These are phyloP conservation scores for Hirtodrosophila histrioides DNA, from an alignment of 2,888 invertebrate genomes.

Conservation along the genomic window DNA sequence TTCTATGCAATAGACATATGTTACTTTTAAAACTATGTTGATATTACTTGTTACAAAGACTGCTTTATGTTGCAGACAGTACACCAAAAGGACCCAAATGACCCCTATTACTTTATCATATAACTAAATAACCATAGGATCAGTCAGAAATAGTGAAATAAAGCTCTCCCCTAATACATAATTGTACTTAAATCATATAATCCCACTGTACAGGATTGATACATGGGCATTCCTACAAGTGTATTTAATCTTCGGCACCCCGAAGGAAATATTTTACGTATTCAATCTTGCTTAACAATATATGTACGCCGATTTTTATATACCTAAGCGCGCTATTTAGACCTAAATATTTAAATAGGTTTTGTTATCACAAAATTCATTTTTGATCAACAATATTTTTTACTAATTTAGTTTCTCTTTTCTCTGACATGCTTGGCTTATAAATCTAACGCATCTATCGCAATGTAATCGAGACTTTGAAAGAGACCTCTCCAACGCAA, in stretches of 20 bases:
- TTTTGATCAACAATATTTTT: constrained; percentile 69
- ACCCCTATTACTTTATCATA: too few relatives aligned
- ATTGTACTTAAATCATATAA: too few relatives aligned
- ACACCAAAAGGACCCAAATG: too few relatives aligned
- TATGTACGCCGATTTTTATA: constrained; percentile 13
- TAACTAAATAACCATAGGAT: too few relatives aligned
- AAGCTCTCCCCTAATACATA: too few relatives aligned
- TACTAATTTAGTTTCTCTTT: constrained; percentile 83
- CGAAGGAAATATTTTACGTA: constrained; percentile 10
- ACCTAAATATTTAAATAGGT: constrained; percentile 13
- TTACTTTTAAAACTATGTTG: too few relatives aligned
- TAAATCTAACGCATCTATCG: constrained; percentile 73
- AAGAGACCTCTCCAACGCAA: constrained; percentile 22
- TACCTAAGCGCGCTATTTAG: not conserved
- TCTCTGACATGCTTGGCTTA: constrained; percentile 83
- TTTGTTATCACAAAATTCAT: constrained; percentile 10
- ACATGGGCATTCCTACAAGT: not conserved
- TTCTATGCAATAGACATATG: too few relatives aligned
- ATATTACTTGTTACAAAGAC: too few relatives aligned
- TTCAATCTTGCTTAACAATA: constrained; percentile 1
- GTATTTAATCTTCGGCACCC: constrained; percentile 11
- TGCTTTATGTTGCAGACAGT: too few relatives aligned
- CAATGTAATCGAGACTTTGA: constrained; percentile 67
- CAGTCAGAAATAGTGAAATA: too few relatives aligned
- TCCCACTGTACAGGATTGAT: too few relatives aligned